A percentile compares a stretch with the other conserved stretches of the same genome.
phyloP scores from a whole-genome alignment of 2,797 vertebrate genomes.

The Dermochelys coriacea region DNA sequence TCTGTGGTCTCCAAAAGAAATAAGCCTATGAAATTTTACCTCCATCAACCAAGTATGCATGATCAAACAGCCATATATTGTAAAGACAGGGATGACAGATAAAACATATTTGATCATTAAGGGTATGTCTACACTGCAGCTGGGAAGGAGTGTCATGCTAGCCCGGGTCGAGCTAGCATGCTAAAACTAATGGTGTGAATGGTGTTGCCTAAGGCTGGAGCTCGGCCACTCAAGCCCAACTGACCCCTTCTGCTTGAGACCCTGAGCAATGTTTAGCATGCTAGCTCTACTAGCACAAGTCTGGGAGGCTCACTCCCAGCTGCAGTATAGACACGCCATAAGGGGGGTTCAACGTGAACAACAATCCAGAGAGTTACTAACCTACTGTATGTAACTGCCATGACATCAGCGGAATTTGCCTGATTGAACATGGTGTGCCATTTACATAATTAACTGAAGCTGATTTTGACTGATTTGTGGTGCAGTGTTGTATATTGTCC shows the following conservation, averaged over 20 bases:
- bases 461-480: background rate
- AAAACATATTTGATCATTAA: background rate
- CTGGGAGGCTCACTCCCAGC: background rate
- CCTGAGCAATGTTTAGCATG: background rate
- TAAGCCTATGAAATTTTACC: too few species aligned
- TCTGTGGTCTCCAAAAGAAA: background rate
- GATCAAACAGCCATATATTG: background rate
- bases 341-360: background rate
- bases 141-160: background rate
- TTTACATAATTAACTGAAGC: background rate
- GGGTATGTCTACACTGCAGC: background rate
- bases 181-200: background rate
- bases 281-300: background rate
- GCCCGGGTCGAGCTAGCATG: background rate
- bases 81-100: background rate
- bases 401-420: background rate
- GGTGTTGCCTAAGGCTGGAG: background rate
- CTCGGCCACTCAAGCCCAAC: background rate
- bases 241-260: background rate
- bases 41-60: too few species aligned
- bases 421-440: background rate
- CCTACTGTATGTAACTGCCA: background rate
- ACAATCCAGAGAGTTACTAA: background rate
- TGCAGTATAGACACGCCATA: background rate
- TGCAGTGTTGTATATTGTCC: background rate